phyloP scores from a whole-genome alignment of 2,797 vertebrate species.

The Manis crassicaudata region DNA sequence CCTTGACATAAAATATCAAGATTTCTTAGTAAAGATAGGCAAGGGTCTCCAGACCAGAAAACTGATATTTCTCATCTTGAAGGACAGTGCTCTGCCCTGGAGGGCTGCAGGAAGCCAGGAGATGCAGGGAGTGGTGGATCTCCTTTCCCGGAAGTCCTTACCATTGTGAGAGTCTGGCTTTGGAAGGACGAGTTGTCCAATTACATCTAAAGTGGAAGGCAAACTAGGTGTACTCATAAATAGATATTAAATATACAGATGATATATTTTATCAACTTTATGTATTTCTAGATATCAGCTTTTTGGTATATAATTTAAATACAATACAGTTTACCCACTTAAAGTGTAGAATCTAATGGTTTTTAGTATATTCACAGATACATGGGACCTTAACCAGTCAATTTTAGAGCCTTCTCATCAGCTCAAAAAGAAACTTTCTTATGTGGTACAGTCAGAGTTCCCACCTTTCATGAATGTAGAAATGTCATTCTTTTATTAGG shows the following conservation, averaged over 20 bases:
- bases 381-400: not conserved
- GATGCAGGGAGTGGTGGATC: not conserved
- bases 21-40: not conserved
- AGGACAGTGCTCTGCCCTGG: not conserved
- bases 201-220: not conserved
- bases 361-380: not conserved
- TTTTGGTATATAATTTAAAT: not conserved
- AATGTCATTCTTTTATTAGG: not conserved
- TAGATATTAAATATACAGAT: not conserved
- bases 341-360: not conserved
- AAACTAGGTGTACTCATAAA: not conserved
- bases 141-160: not conserved
- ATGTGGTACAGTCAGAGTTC: not conserved
- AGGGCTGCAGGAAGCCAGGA: not conserved
- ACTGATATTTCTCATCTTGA: not conserved
- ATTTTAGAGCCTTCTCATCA: conserved; percentile 35
- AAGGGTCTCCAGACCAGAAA: not conserved
- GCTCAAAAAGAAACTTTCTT: not conserved
- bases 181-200: conserved; percentile 6
- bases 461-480: not conserved
- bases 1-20: not conserved
- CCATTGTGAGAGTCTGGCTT: not conserved
- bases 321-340: not conserved
- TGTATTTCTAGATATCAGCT: not conserved
- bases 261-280: not conserved